These are phyloP conservation scores for Zaprionus gabonicus DNA, from an alignment of 1,140 invertebrate species.

Conservation along the genomic window DNA sequence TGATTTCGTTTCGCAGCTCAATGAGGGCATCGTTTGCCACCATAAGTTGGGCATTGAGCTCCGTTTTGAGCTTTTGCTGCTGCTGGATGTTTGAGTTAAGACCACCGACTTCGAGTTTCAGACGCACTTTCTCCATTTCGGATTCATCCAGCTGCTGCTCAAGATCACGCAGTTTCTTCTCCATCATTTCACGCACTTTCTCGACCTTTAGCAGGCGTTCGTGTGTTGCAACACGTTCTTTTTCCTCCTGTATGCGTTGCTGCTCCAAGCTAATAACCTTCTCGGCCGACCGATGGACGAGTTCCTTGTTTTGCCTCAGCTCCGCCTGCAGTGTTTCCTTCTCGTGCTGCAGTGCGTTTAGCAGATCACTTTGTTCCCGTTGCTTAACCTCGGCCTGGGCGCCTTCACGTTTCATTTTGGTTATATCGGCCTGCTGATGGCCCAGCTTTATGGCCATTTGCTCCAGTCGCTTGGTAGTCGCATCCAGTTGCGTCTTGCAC, in stretches of 20 bases:
- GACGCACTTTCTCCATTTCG: conserved; percentile 39
- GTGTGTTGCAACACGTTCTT: neutral
- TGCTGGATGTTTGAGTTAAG: conserved; percentile 51
- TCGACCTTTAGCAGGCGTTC: conserved; percentile 32
- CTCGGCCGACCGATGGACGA: conserved; percentile 17
- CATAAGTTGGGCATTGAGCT: conserved; percentile 12
- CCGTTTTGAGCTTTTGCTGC: neutral
- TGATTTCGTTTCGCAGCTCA: conserved; percentile 7
- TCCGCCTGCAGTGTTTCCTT: conserved; percentile 33
- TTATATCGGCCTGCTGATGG: conserved; percentile 38
- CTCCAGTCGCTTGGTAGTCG: conserved; percentile 48
- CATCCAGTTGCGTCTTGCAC: conserved; percentile 29
- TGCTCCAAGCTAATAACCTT: conserved; percentile 15
- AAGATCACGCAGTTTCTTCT: conserved; percentile 14
- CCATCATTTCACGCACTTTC: conserved; percentile 8
- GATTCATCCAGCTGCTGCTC: conserved; percentile 1
- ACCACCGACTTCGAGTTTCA: conserved; percentile 56
- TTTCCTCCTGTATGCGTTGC: conserved; percentile 11
- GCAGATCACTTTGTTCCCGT: conserved; percentile 9
- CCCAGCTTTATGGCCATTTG: conserved; percentile 51
- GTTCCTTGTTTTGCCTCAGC: conserved; percentile 14
- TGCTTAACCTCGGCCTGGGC: conserved; percentile 4
- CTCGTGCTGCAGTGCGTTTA: conserved; percentile 34
- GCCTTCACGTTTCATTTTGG: conserved; percentile 45
- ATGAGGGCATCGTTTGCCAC: neutral